Base-by-base conservation (phyloP, 2,888 invertebrate genomes). In the Ennomos quercinarius region DNA sequence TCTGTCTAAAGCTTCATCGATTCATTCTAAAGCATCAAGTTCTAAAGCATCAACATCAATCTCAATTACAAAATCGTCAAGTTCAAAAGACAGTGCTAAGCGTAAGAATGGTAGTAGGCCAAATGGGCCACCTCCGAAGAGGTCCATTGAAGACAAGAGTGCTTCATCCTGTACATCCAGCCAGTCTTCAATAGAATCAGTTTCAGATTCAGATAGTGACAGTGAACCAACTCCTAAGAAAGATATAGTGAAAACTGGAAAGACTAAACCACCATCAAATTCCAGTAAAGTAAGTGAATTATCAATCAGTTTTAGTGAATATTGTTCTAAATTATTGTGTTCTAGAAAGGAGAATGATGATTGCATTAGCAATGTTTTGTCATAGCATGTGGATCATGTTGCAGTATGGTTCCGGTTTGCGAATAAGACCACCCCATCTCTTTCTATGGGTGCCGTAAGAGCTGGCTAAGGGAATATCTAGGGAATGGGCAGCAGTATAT, bases 151-250 rank as follows among this genome's bases (percentile, higher is more conserved):
- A 35, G 80, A 80, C 0, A 91, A 89, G 57, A 91, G 87, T 76
- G 87, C 84, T 0, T 87, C 92, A 9, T 92, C 92, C 1, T 90
- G 91, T 66, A 77, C 89, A 0, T 91, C 92, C 0, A 91, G 92
- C 71, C 92, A 91, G 53, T 92, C 92, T 0, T 92, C 92, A 0
- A 77, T 85, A 5, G 92, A 92, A 62, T 87, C 92, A 0, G 85
- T 91, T 1, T 89, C 92, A 0, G 59, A 59, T 36, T 88, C 90
- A 0, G 91, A 91, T 38, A 91, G 87, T 71, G 90, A 90, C 9
- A 90, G 88, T 73, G 91, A 89, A 63, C 79, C 86, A 0, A 68
- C 80, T 6, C 72, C 81, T 0, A 91, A 90, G 27, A 89, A 90
- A 56, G 87, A 86, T 46, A 67, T 76, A 0, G 43, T 80, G 1